Conservation (phyloP, 2,113 vertebrate species). For the Poicephalus gulielmi region DNA sequence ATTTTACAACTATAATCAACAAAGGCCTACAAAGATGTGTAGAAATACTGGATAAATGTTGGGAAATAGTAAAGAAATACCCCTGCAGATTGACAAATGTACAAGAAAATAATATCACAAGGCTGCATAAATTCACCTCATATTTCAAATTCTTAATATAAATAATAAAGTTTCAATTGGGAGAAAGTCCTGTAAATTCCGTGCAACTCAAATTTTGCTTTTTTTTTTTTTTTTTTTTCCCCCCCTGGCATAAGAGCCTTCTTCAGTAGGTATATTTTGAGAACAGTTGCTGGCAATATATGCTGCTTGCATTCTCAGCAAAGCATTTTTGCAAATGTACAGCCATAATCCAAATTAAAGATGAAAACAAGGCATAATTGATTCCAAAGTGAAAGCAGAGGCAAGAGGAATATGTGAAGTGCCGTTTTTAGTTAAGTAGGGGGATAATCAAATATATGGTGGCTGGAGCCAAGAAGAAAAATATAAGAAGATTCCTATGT, state of each 20-base stretch:
- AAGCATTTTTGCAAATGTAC: not conserved
- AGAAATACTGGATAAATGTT: not conserved
- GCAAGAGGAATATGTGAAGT: not conserved
- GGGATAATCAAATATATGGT: not conserved
- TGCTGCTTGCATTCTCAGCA: not conserved
- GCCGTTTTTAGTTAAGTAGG: not conserved
- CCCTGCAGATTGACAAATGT: not conserved
- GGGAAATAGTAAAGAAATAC: not conserved
- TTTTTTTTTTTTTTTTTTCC: not conserved
- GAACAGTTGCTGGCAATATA: not conserved
- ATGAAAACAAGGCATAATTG: not conserved
- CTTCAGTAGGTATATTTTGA: not conserved
- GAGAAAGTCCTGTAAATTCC: not conserved
- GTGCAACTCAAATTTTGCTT: not conserved
- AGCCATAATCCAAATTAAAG: not conserved
- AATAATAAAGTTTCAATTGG: not conserved
- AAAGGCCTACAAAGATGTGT: not conserved
- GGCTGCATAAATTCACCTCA: not conserved
- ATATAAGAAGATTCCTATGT: not conserved
- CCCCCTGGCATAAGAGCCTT: not conserved
- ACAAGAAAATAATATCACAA: not conserved
- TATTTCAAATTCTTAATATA: not conserved
- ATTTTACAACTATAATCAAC: slow-evolving; percentile 17
- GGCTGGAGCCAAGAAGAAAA: not conserved
- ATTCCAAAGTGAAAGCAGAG: not conserved